Conservation (phyloP, 2,888 invertebrate genomes). For the Achlya flavicornis region DNA sequence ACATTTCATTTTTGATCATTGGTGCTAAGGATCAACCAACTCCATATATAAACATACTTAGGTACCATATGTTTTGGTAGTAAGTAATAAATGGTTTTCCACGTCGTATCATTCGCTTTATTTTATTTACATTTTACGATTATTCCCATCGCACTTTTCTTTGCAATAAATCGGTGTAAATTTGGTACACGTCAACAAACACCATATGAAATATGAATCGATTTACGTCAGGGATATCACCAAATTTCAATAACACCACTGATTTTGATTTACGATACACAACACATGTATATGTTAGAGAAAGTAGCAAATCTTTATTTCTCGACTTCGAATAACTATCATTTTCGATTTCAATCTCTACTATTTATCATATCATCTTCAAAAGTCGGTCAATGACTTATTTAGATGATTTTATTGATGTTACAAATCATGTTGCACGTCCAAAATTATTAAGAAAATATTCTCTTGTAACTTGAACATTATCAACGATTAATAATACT, state of each 20-base stretch:
- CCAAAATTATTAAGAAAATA: not conserved
- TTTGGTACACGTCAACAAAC: not conserved
- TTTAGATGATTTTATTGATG: constrained; percentile 9
- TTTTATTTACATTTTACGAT: constrained; percentile 8
- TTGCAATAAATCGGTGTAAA: constrained; percentile 8
- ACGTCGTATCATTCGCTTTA: not conserved
- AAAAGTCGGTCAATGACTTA: not conserved
- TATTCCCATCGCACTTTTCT: not conserved
- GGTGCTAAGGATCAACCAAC: not conserved
- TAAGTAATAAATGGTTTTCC: not conserved
- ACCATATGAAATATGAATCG: not conserved
- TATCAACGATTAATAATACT: not conserved
- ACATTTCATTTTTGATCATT: not conserved
- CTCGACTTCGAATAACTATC: not conserved
- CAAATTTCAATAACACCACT: constrained; percentile 1
- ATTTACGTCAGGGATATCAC: not conserved
- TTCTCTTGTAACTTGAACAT: not conserved
- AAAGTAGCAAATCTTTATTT: not conserved
- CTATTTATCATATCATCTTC: not conserved
- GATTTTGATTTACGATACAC: not conserved
- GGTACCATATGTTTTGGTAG: not conserved
- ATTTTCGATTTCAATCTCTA: constrained; percentile 1
- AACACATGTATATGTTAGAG: not conserved
- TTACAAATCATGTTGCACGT: not conserved
- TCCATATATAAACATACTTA: not conserved